Base-by-base conservation (phyloP, 2,888 invertebrate species). In the Parnassius mnemosyne region DNA sequence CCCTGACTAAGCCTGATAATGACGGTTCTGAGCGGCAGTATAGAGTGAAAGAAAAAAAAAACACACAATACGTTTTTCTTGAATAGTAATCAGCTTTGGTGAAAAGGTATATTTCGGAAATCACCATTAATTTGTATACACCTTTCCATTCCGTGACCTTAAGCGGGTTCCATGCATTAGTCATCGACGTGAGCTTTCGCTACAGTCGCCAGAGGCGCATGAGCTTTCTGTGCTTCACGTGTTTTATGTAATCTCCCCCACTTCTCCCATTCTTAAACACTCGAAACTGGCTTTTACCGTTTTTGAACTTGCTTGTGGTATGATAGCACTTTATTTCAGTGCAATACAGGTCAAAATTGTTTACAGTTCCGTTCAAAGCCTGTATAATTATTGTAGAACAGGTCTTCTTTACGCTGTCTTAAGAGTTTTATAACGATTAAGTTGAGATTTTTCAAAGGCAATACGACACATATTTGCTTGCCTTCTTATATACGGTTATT, bases 171-270 rank as follows among this genome's bases (percentile, higher is more conserved):
- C 68, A 68, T 71, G 71, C 76, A 83, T 84, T 79, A 79, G 76
- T 83, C 83, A 85, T 77, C 73, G 74, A 67, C 68, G 70, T 71
- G 74, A 75, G 81, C 86, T 87, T 85, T 85, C 85, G 77, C 85
- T 72, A 76, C 71, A 76, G 75, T 80, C 75, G 82, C 84, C 83
- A 66, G 79, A 84, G 85, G 84, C 79, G 78, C 77, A 76, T 71
- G 73, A 75, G 76, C 79, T 83, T 81, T 83, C 81, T 81, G 82
- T 79, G 76, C 71, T 79, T 81, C 81, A 75, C 78, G 75, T 76
- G 76, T 81, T 88, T 87, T 88, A 88, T 86, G 85, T 85, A 84
- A 85, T 74, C 72, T 74, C 71, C 81, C 84, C 83, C 81, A 75
- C 81, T 78, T 74, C 68, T 68, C 61, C 41, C 20, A 49, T 63